Evolutionary conservation across 1,140 invertebrate genomes (phyloP).

Genomic region (Bombus sibiricus): DNA sequence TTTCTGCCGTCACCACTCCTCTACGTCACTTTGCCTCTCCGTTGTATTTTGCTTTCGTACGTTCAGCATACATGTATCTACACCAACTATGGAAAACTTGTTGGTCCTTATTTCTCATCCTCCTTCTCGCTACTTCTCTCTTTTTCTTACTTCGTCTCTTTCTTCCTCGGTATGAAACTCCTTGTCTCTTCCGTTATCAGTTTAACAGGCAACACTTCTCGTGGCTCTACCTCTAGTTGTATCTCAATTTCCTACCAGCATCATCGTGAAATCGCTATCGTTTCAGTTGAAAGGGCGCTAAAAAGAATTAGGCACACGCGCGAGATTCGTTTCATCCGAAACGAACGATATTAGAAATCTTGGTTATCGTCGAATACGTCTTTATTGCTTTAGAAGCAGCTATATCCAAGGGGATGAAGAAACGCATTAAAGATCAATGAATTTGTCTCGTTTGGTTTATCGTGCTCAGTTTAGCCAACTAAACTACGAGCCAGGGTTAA

Average conservation of each 20-base stretch:
- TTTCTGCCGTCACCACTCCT: conserved; percentile 44
- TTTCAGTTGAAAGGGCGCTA: conserved; percentile 14
- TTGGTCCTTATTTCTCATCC: not conserved
- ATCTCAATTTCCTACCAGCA: not conserved
- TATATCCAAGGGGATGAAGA: not conserved
- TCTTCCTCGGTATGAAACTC: not conserved
- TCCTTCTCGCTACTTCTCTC: not conserved
- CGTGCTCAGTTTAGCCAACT: not conserved
- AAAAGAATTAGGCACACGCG: not conserved
- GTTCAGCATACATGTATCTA: conserved; percentile 31
- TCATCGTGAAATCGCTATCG: conserved; percentile 19
- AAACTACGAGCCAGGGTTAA: not conserved
- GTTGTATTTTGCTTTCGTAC: conserved; percentile 53
- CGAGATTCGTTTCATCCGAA: not conserved
- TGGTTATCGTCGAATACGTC: not conserved
- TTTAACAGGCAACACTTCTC: conserved; percentile 19
- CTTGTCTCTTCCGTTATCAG: conserved; percentile 19
- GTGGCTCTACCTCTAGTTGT: conserved; percentile 21
- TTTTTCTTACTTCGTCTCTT: not conserved
- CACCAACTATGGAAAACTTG: conserved; percentile 22
- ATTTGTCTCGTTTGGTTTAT: not conserved
- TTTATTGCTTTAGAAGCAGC: too few relatives aligned
- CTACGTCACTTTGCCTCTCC: conserved; percentile 30
- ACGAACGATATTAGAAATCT: not conserved
- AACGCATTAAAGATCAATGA: not conserved